Percentiles rank a stretch among this genome's conserved stretches.
Conservation (phyloP, 2,797 vertebrate species). For the Phalanger gymnotis region DNA sequence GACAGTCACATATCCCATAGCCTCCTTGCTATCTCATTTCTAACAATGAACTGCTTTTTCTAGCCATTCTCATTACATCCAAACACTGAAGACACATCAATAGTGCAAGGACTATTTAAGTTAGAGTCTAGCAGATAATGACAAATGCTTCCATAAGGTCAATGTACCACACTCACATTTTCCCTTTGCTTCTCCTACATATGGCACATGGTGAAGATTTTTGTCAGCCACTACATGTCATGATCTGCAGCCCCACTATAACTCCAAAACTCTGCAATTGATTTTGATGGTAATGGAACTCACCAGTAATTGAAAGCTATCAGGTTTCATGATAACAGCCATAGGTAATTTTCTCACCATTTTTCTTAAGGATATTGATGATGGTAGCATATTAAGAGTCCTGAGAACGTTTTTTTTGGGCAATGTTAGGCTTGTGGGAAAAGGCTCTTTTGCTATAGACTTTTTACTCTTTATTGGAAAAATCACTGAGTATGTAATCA, state of each 20-base stretch:
- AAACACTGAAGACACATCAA: neutral
- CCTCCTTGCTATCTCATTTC: neutral
- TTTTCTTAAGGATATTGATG: conserved; percentile 41
- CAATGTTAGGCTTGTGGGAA: neutral
- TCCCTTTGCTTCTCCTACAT: neutral
- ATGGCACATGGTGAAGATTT: neutral
- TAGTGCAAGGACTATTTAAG: neutral
- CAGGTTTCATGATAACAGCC: neutral
- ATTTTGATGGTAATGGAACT: conserved; percentile 10
- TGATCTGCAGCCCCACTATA: neutral
- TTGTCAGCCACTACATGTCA: neutral
- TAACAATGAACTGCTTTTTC: neutral
- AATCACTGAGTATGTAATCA: neutral
- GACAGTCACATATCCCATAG: neutral
- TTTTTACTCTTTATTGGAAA: neutral
- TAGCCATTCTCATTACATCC: neutral
- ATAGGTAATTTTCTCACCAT: neutral
- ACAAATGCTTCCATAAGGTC: conserved; percentile 4
- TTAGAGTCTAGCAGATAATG: neutral
- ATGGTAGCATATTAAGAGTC: conserved; percentile 4
- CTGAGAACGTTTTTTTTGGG: neutral
- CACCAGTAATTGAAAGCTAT: neutral
- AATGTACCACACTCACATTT: neutral
- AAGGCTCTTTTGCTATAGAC: neutral
- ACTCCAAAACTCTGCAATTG: neutral